Evolutionary conservation across 2,888 invertebrate genomes (phyloP), one percentile per base, ranked within the genome.

Genomic region (Eupithecia exiguata): DNA sequence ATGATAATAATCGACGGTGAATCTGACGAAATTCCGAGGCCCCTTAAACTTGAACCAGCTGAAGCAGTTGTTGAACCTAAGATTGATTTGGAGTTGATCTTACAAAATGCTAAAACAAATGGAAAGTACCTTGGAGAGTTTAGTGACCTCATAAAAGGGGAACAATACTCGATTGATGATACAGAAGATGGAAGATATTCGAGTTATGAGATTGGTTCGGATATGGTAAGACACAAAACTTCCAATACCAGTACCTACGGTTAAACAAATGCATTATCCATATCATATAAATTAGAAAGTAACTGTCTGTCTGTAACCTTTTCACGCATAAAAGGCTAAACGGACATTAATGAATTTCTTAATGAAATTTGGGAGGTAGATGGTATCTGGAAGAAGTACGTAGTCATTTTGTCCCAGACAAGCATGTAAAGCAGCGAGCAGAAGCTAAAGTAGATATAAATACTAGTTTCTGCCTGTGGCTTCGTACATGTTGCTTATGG

Each of bases 1-100:
- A 78, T 89, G 72, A 83, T 89, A 68, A 86, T 89, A 65, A 78
- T 87, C 21, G 86, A 81, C 6, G 85, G 88, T 66, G 81, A 81
- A 40, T 1, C 38, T 21, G 30, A 62, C 46, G 36, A 36, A 46
- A 70, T 76, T 49, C 36, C 79, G 18, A 66, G 35, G 5, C 58
- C 58, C 69, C 79, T 81, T 53, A 87, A 87, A 80, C 66, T 82
- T 30, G 86, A 88, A 77, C 70, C 74, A 10, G 82, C 84, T 35
- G 79, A 70, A 16, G 63, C 83, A 18, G 72, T 79, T n/a, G 83
- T 84, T 46, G 43, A 67, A 43, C 53, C 68, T 40, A 70, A 67
- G 6, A 30, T 72, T 4, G 76, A 74, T 70, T 75, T 87, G 16
- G 74, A 83, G 18, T 79, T 86, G 25, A 79, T 89, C n/a, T 79